phyloP scores from a whole-genome alignment of 2,888 invertebrate genomes.

The Netelia fuscicornis region DNA sequence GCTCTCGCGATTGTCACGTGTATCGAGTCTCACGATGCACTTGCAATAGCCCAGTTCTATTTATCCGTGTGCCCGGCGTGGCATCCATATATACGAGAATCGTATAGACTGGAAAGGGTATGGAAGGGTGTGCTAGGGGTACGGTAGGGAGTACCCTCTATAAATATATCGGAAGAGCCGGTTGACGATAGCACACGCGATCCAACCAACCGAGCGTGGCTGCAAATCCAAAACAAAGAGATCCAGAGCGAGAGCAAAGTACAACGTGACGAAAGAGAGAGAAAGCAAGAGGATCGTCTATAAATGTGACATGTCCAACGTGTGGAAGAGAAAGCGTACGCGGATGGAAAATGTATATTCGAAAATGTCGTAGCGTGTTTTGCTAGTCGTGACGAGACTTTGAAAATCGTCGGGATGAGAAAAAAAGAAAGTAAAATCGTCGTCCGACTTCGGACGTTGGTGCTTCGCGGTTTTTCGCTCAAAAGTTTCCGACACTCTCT shows the following conservation, averaged over 20 bases:
- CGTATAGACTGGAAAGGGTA: not conserved
- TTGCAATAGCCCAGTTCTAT: constrained; percentile 46
- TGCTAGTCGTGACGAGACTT: not conserved
- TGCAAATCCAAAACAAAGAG: constrained; percentile 47
- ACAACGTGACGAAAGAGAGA: constrained; percentile 28
- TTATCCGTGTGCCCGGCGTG: constrained; percentile 11
- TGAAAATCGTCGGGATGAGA: not conserved
- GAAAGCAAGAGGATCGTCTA: not conserved
- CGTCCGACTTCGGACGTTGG: not conserved
- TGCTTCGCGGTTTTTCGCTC: not conserved
- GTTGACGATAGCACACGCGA: constrained; percentile 41
- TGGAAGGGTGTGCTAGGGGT: constrained; percentile 4
- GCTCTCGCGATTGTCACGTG: constrained; percentile 67
- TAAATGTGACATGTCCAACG: not conserved
- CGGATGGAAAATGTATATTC: not conserved
- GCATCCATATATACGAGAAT: constrained; percentile 16
- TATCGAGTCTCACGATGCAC: constrained; percentile 63
- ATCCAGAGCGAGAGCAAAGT: constrained; percentile 2
- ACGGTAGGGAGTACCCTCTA: constrained; percentile 22
- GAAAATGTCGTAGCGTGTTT: too few relatives aligned
- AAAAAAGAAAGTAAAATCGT: not conserved
- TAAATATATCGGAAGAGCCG: constrained; percentile 50
- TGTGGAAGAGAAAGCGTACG: not conserved
- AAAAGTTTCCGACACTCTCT: not conserved
- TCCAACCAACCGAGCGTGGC: constrained; percentile 42